A percentile compares a stretch with the other conserved stretches of the same genome.
phyloP scores from a whole-genome alignment of 2,113 vertebrate species.

The Cranoglanis bouderius region DNA sequence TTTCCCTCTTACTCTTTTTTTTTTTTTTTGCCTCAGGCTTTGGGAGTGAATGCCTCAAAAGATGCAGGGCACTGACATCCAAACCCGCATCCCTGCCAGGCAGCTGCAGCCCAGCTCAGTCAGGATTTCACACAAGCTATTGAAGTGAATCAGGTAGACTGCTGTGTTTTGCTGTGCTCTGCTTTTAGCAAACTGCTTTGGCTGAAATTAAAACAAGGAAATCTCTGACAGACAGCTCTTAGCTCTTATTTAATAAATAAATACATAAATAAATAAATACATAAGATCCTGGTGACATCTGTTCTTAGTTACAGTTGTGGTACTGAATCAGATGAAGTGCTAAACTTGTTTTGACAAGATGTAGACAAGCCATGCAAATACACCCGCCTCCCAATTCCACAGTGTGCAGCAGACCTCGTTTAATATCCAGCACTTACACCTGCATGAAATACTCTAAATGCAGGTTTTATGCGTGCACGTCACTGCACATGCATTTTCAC shows the following conservation, averaged over 20 bases:
- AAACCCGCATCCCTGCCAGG: conserved; percentile 23
- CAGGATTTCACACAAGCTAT: conserved; percentile 14
- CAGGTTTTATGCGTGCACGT: neutral
- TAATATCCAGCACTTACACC: conserved; percentile 44
- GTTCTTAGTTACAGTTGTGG: conserved; percentile 43
- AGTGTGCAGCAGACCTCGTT: conserved; percentile 35
- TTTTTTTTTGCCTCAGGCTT: conserved; percentile 42
- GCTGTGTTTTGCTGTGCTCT: neutral
- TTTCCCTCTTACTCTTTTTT: conserved; percentile 17
- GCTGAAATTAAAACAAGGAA: neutral
- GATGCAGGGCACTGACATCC: conserved; percentile 28
- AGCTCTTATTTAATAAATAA: neutral
- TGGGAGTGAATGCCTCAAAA: conserved; percentile 25
- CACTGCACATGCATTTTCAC: conserved; percentile 1
- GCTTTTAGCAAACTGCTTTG: neutral
- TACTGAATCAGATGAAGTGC: conserved; percentile 36
- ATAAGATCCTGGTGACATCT: conserved; percentile 5
- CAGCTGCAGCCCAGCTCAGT: conserved; percentile 6
- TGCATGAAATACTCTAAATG: conserved; percentile 38
- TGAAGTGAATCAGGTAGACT: conserved; percentile 32
- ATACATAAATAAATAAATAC: neutral
- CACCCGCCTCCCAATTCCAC: conserved; percentile 22
- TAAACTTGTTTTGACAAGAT: conserved; percentile 41
- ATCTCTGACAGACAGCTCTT: neutral
- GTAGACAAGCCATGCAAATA: conserved; percentile 49